Conservation (phyloP, 2,113 vertebrate genomes). For the Dendropsophus ebraccatus region DNA sequence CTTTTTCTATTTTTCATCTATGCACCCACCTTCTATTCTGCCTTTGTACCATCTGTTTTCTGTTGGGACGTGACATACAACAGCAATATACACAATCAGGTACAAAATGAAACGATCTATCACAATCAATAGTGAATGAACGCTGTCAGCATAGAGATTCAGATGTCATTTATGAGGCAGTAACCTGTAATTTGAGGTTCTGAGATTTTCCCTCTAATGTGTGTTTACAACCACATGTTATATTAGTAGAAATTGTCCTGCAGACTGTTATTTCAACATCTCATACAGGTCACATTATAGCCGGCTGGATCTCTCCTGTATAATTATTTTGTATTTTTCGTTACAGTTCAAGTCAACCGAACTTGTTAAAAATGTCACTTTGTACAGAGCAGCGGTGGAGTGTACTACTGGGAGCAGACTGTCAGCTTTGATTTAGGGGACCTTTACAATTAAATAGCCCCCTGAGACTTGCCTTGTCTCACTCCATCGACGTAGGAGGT, state of each 20-base stretch:
- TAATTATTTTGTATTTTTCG: neutral
- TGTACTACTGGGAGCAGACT: neutral
- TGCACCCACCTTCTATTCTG: too few species aligned
- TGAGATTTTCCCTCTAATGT: slow-evolving; percentile 3
- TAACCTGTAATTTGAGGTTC: neutral
- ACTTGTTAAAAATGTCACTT: neutral
- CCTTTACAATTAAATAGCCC: neutral
- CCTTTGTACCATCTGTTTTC: neutral
- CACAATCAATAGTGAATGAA: neutral
- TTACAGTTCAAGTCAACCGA: neutral
- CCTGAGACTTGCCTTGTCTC: neutral
- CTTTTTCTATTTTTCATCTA: too few species aligned
- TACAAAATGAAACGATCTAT: too few species aligned
- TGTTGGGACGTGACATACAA: neutral
- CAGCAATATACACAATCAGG: neutral
- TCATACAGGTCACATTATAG: neutral
- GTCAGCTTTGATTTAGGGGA: neutral
- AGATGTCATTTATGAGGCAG: neutral
- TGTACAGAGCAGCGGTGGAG: neutral
- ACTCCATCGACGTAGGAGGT: neutral
- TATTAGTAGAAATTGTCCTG: neutral
- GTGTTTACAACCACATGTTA: neutral
- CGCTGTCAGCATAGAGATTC: neutral
- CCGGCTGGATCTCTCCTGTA: neutral
- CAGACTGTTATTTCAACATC: neutral